Evolutionary conservation across 2,888 invertebrate genomes (phyloP), one percentile per base, ranked within the genome.

Genomic region (Eucera pruinosa): DNA sequence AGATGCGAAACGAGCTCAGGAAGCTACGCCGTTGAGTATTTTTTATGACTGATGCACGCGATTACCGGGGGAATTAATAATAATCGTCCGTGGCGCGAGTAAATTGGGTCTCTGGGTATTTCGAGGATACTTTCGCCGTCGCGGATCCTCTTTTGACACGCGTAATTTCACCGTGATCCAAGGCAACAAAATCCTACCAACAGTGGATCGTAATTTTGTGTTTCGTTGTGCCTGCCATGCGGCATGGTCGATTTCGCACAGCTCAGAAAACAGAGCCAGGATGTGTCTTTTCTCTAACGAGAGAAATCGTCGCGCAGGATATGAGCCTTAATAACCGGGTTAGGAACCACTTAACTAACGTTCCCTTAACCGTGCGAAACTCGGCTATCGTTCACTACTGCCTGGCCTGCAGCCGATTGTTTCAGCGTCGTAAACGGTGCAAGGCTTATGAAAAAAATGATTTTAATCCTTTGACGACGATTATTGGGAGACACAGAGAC

Each of bases 351-450:
- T 81, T n/a, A n/a, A n/a, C n/a, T 74, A 71, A 54, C 52, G 50
- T 52, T 69, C 48, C 52, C 13, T 73, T 71, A 74, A 70, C 54
- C 78, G 74, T 81, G 81, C 78, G 81, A 81, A 81, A 81, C 82
- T 57, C 64, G 65, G 70, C 61, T 64, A 70, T 67, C 66, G 66
- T 61, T 70, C 64, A 73, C 62, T 18, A 30, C n/a, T n/a, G 18
- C 13, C 1, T 58, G 30, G n/a, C n/a, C n/a, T 30, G 68, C 33
- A 52, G 60, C 60, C 48, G 71, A 39, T 33, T 57, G 67, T 73
- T 81, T 41, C 55, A 61, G 47, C 30, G 25, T 9, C 60, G 58
- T 27, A 27, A 57, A 50, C 33, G 20, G 64, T 41, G 41, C 25
- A 39, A 36, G 15, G 36, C 27, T 15, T 27, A 50, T n/a, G n/a